Conservation (phyloP, 2,797 vertebrate species). For the Heteromormyrus szaboi region DNA sequence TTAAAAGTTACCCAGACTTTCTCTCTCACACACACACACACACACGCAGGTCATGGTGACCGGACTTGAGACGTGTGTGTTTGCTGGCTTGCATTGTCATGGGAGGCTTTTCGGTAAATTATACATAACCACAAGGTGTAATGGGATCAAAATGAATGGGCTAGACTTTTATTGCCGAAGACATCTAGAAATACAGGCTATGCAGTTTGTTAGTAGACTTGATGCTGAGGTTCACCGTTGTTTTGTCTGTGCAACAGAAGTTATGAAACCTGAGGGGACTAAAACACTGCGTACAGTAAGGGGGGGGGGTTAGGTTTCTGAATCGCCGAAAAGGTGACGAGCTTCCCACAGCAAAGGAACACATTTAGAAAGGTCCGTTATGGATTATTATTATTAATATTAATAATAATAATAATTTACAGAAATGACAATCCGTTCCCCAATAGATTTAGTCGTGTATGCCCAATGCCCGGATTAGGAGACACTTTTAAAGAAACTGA, state of each 20-base stretch:
- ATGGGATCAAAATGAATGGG: not conserved
- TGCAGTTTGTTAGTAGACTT: not conserved
- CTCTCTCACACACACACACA: not conserved
- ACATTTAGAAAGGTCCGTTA: not conserved
- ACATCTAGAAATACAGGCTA: not conserved
- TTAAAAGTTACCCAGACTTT: not conserved
- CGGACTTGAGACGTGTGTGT: not conserved
- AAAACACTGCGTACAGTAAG: not conserved
- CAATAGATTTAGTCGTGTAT: not conserved
- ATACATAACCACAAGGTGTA: not conserved
- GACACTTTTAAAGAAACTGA: not conserved
- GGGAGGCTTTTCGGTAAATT: not conserved
- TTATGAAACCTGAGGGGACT: not conserved
- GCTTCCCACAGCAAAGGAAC: not conserved
- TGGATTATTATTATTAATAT: not conserved
- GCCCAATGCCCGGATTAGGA: not conserved
- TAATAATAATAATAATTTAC: no score
- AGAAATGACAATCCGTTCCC: not conserved
- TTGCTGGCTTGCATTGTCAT: not conserved
- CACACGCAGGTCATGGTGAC: not conserved
- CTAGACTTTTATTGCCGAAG: not conserved
- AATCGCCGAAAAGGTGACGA: not conserved
- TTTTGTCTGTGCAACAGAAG: conserved; percentile 3
- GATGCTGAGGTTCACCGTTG: conserved; percentile 6
- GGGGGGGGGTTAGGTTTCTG: no score